A percentile compares a stretch with the other conserved stretches of the same genome.
Evolutionary conservation across 2,113 vertebrate species (phyloP).

Genomic region (Chaetodon auriga): DNA sequence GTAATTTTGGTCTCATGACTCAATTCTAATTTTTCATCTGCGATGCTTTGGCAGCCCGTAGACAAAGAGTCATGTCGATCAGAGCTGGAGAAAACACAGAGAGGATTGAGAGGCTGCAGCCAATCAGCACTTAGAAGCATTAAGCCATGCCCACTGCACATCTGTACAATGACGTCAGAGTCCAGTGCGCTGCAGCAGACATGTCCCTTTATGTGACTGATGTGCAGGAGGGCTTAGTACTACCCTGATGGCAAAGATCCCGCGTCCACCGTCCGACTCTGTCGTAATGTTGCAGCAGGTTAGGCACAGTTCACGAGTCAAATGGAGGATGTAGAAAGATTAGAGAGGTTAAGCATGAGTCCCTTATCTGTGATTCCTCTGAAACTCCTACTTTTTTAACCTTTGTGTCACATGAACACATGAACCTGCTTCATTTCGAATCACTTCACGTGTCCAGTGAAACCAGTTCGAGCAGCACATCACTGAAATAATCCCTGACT

Average conservation of each 20-base stretch:
- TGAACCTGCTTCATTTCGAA: too few species aligned
- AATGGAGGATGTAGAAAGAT: too few species aligned
- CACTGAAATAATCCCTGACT: too few species aligned
- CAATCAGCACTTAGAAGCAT: slow-evolving; percentile 58
- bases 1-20: slow-evolving; percentile 6
- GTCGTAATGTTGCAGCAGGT: neutral
- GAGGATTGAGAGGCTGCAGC: slow-evolving; percentile 56
- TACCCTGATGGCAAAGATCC: slow-evolving; percentile 19
- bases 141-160: slow-evolving; percentile 73
- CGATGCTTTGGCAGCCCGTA: slow-evolving; percentile 33
- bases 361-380: neutral
- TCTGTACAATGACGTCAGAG: slow-evolving; percentile 69
- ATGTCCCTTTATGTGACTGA: slow-evolving; percentile 41
- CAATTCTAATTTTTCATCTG: slow-evolving; percentile 5
- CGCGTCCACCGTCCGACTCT: neutral
- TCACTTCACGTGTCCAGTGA: too few species aligned
- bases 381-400: neutral
- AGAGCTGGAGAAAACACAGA: slow-evolving; percentile 22
- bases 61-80: slow-evolving; percentile 35
- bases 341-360: neutral
- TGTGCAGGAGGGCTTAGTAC: slow-evolving; percentile 36
- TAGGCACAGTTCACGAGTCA: neutral
- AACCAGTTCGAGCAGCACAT: too few species aligned
- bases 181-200: slow-evolving; percentile 45
- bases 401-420: too few species aligned